Conservation (phyloP, 2,797 vertebrate species). For the Steatocranus sp. region DNA sequence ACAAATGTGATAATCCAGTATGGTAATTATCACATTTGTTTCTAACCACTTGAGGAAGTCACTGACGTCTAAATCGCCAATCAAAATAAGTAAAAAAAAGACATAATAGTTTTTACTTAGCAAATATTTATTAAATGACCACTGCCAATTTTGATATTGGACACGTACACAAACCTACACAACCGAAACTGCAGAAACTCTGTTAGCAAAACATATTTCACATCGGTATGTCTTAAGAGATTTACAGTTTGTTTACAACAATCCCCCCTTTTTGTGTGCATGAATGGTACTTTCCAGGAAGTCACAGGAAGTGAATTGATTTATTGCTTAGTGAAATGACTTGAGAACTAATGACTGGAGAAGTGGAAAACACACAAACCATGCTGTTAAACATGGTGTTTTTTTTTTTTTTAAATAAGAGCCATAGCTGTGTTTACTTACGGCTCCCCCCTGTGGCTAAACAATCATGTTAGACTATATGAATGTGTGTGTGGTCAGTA, state of each 20-base stretch:
- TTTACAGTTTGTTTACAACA: not conserved
- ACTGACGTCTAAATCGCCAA: not conserved
- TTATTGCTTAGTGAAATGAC: not conserved
- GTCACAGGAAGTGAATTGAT: not conserved
- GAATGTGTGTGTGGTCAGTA: conserved; percentile 71
- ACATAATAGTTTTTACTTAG: not conserved
- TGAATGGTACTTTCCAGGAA: conserved; percentile 66
- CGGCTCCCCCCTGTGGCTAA: not conserved
- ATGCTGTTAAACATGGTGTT: not conserved
- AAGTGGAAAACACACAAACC: not conserved
- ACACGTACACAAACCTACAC: not conserved
- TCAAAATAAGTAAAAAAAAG: not conserved
- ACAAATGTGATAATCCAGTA: not conserved
- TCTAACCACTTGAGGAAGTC: not conserved
- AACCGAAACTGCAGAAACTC: rapidly evolving
- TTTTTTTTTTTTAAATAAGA: no score
- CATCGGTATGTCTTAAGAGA: not conserved
- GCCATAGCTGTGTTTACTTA: not conserved
- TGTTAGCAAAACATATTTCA: not conserved
- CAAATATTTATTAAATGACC: not conserved
- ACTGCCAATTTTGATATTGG: not conserved
- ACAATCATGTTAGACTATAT: conserved; percentile 80
- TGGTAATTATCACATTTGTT: not conserved
- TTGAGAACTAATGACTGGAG: not conserved
- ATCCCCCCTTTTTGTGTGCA: not conserved